Evolutionary conservation across 2,113 vertebrate species (phyloP), one percentile per base, ranked within the genome.

Genomic region (Blennius ocellaris): DNA sequence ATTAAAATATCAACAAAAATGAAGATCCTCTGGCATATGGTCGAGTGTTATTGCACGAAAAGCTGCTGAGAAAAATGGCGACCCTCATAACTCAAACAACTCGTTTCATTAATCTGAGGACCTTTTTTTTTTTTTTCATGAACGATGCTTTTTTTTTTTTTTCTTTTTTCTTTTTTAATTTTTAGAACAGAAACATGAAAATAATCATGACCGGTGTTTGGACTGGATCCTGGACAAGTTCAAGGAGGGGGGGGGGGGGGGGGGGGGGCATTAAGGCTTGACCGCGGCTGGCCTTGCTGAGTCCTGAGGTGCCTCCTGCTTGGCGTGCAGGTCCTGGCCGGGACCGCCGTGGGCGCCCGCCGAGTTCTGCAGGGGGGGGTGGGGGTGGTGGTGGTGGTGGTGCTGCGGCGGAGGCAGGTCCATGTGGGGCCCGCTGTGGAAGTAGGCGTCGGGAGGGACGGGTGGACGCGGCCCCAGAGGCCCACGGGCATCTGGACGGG

Each of bases 231-330:
- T 47, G 64, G 41, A 54, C 37, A 8, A 6, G 41, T 71, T 73
- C 1, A 8, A 72, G 73, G 80, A 86, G 73, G 21, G 21, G 71
- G 60, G 69, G 36, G 16, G 3, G 64, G 68, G 52, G 66, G 65
- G 57, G 63, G 61, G 52, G 51, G 7, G 64, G 38, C 9, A 81
- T 94, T 87, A 94, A 81, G 91, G 91, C 84, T 92, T 76, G 54
- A 82, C 85, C 82, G 81, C 62, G 0, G 64, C 30, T 47, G 90
- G 76, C 77, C 90, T 87, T 37, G 76, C 75, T 37, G 93, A 90
- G 91, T 96, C 95, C 92, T 94, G 90, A 51, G 87, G 86, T 21
- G 86, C 63, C 49, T 84, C 93, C 92, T 63, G 94, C 89, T 85
- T 94, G 79, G 44, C 75, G 85, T 73, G 92, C 41, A 77, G 91